Percentiles rank a stretch among this genome's conserved stretches.
These are phyloP conservation scores for Pelodytes ibericus DNA, from an alignment of 2,797 vertebrate genomes.

Conservation along the genomic window DNA sequence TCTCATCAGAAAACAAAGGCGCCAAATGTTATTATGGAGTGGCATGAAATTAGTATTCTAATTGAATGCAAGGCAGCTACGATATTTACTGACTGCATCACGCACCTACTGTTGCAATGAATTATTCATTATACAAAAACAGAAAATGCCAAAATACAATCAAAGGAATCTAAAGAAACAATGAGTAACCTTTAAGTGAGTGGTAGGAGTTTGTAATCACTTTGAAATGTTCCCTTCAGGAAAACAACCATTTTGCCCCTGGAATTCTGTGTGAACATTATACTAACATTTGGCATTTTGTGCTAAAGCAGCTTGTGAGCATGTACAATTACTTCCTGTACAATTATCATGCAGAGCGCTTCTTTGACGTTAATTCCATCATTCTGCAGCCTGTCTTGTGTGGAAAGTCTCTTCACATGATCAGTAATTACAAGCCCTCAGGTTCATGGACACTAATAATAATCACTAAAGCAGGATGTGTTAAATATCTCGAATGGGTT, in stretches of 20 bases:
- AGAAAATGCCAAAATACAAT: constrained; percentile 50
- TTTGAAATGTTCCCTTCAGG: constrained; percentile 36
- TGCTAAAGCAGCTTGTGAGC: constrained; percentile 41
- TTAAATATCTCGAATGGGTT: neutral
- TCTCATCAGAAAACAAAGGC: constrained; percentile 24
- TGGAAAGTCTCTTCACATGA: neutral
- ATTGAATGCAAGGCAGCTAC: constrained; percentile 44
- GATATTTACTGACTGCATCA: constrained; percentile 47
- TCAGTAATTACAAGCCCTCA: neutral
- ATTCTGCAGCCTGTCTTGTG: constrained; percentile 3
- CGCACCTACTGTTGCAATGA: constrained; percentile 53
- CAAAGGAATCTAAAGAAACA: constrained; percentile 49
- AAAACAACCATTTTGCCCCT: constrained; percentile 48
- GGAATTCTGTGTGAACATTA: constrained; percentile 24
- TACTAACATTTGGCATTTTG: constrained; percentile 35
- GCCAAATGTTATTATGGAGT: constrained; percentile 29
- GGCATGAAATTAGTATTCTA: constrained; percentile 44
- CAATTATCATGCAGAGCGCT: constrained; percentile 31
- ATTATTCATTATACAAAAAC: constrained; percentile 53
- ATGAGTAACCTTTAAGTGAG: constrained; percentile 51
- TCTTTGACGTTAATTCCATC: constrained; percentile 4
- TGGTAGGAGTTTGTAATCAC: constrained; percentile 49
- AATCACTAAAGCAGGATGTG: neutral
- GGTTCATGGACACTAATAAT: neutral
- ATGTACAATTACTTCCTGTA: constrained; percentile 28